Evolutionary conservation across 2,113 vertebrate genomes (phyloP).

Genomic region (Myrmecobius fasciatus): DNA sequence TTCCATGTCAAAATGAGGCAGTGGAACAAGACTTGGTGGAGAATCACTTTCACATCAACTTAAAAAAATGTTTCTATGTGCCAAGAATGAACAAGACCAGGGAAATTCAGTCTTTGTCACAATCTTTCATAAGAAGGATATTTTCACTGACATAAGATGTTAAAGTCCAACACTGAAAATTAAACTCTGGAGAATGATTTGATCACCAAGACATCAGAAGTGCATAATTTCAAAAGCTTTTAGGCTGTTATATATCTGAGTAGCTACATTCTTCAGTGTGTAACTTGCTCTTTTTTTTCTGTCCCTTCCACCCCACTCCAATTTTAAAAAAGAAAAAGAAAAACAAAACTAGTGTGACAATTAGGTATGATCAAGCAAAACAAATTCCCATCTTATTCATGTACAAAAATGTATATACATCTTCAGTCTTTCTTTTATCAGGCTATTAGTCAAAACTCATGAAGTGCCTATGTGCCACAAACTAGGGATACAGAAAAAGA

Average conservation of each 20-base stretch:
- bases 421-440: background rate
- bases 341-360: background rate
- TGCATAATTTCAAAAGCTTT: background rate
- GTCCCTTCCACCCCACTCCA: background rate
- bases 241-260: background rate
- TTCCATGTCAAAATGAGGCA: background rate
- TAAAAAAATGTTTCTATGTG: background rate
- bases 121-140: background rate
- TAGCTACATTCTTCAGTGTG: background rate
- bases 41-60: background rate
- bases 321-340: background rate
- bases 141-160: background rate
- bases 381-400: background rate
- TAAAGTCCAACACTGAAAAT: background rate
- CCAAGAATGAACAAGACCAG: background rate
- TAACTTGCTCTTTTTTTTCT: background rate
- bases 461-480: background rate
- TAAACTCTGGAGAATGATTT: background rate
- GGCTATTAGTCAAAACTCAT: background rate
- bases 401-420: background rate
- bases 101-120: background rate
- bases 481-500: background rate
- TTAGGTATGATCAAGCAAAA: background rate
- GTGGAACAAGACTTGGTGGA: background rate
- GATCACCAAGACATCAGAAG: background rate